Base-by-base conservation (phyloP, 2,888 invertebrate genomes). In the Synanthedon tipuliformis region DNA sequence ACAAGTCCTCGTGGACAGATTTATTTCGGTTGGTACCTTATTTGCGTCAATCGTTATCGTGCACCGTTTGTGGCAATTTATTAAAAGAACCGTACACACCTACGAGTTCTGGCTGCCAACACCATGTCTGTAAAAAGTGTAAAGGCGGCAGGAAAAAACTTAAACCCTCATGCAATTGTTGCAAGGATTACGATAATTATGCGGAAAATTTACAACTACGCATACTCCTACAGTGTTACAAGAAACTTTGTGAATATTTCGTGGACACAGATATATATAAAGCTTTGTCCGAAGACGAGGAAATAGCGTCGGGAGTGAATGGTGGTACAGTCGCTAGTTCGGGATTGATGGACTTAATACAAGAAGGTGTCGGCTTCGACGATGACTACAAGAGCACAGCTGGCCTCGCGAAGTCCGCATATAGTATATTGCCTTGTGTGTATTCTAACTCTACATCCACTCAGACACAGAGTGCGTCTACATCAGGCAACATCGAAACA, bases 61-160 rank as follows among this genome's bases (percentile, higher is more conserved):
- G 97, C 83, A 94, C 94, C 54, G 96, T 96, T 53, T 97, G 97
- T 79, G 93, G 93, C 57, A 92, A 93, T 72, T 88, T 97, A 61
- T 80, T 96, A 54, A 92, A 92, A 61, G 93, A 94, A 70, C 96
- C 97, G 5, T 92, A 92, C 70, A 92, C 94, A 41, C 95, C 96
- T 13, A 90, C 90, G 16, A 92, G 91, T 64, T 91, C 92, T 3
- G 91, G 91, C 59, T 97, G 97, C 81, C 94, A 94, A 75, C 97
- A 97, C 81, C 94, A 95, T 81, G 94, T 97, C 45, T 97, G 97
- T 78, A 92, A 92, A 63, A 89, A 90, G 52, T 97, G 97, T 74
- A 89, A 93, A 69, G 95, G 95, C 50, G 95, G 95, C 3, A 91
- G 93, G 62, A 96, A 96, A 81, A 92, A 93, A 73, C 88, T 96